phyloP scores from a whole-genome alignment of 2,797 vertebrate species.

The Menidia menidia region DNA sequence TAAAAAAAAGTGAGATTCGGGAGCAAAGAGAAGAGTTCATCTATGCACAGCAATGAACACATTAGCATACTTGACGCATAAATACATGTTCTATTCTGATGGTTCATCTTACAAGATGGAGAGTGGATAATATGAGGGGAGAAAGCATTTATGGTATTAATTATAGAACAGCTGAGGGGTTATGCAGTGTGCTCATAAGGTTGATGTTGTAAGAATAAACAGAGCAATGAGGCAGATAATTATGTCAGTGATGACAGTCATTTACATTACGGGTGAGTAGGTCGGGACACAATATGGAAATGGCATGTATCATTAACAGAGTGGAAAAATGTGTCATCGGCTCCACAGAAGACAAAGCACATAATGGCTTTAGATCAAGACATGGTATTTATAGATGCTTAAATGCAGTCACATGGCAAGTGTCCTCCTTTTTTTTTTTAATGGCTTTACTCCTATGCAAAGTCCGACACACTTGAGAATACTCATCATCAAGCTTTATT shows the following conservation, averaged over 20 bases:
- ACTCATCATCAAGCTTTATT: conserved; percentile 53
- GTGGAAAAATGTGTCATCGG: conserved; percentile 11
- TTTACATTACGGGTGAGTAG: conserved; percentile 15
- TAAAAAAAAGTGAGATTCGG: not conserved
- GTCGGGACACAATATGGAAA: conserved; percentile 9
- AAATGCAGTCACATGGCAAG: conserved; percentile 20
- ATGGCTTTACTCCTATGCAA: conserved; percentile 23
- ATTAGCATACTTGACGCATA: not conserved
- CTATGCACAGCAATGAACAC: not conserved
- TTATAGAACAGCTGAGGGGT: conserved; percentile 28
- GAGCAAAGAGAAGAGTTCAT: conserved; percentile 9
- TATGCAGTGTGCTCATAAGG: conserved; percentile 30
- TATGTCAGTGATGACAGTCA: conserved; percentile 25
- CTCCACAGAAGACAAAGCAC: conserved; percentile 4
- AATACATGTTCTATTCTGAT: conserved; percentile 17
- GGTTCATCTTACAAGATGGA: conserved; percentile 12
- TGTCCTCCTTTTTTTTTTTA: conserved; percentile 23
- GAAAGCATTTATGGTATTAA: conserved; percentile 16
- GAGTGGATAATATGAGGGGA: conserved; percentile 12
- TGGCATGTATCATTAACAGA: conserved; percentile 15
- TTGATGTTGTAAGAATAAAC: conserved; percentile 23
- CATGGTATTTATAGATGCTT: conserved; percentile 34
- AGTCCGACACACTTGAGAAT: conserved; percentile 44
- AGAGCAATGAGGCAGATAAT: conserved; percentile 32
- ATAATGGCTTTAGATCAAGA: conserved; percentile 22